Evolutionary conservation across 2,113 vertebrate genomes (phyloP).

Genomic region (Pongo abelii): DNA sequence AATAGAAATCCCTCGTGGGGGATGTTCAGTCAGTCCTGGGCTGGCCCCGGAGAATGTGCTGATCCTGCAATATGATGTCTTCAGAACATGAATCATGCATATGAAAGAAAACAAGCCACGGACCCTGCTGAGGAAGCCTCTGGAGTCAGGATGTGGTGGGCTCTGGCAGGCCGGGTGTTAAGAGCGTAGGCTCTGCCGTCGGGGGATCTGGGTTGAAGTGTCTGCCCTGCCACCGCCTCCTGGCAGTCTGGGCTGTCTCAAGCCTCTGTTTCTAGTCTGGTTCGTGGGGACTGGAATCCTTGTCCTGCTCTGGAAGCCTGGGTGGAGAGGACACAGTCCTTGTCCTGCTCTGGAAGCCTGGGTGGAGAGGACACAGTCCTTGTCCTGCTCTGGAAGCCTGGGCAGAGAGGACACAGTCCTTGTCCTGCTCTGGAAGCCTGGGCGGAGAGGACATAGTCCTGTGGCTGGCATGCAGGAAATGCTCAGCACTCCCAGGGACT

Average conservation of each 20-base stretch:
- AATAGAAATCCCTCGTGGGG: accelerated
- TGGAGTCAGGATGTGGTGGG: neutral
- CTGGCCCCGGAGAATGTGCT: neutral
- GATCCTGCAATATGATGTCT: neutral
- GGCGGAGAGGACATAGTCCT: neutral
- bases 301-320: too few species aligned
- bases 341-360: too few species aligned
- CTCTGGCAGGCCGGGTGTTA: neutral
- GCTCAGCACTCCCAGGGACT: neutral
- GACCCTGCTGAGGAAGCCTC: neutral
- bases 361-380: too few species aligned
- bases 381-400: too few species aligned
- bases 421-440: accelerated
- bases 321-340: too few species aligned
- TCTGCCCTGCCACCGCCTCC: accelerated
- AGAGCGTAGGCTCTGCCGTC: neutral
- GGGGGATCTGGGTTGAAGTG: neutral
- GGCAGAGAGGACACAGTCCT: neutral
- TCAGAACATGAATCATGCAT: neutral
- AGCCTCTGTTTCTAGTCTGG: neutral
- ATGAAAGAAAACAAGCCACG: neutral
- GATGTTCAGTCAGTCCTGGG: accelerated
- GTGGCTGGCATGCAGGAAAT: neutral
- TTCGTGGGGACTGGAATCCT: too few species aligned
- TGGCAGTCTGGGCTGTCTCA: neutral